phyloP scores from a whole-genome alignment of 1,140 invertebrate genomes.

The Melipona quadrifasciata region DNA sequence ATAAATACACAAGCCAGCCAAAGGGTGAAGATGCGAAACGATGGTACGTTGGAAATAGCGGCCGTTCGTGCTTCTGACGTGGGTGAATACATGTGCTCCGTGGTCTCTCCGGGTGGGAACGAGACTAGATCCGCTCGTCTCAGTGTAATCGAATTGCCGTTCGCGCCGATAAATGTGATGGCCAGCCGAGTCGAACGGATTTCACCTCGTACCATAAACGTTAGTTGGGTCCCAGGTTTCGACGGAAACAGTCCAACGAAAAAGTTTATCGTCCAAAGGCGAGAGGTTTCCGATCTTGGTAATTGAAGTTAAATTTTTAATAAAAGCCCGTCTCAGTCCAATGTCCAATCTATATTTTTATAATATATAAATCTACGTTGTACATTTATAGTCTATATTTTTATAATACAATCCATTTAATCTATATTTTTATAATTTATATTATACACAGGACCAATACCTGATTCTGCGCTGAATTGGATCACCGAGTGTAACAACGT shows the following conservation, averaged over 20 bases:
- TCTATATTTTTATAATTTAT: background rate
- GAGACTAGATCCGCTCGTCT: constrained; percentile 92
- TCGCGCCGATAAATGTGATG: constrained; percentile 92
- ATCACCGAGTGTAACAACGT: constrained; percentile 94
- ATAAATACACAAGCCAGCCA: constrained; percentile 85
- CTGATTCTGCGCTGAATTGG: constrained; percentile 93
- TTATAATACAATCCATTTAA: too few species aligned
- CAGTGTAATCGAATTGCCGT: constrained; percentile 96
- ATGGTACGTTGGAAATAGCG: constrained; percentile 90
- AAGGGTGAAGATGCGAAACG: constrained; percentile 87
- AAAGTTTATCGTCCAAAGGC: constrained; percentile 95
- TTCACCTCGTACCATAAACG: constrained; percentile 87
- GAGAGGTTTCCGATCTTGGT: constrained; percentile 93
- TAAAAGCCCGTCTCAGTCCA: background rate
- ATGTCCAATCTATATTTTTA: too few species aligned
- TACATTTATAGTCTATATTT: too few species aligned
- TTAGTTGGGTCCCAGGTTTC: constrained; percentile 97
- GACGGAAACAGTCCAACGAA: constrained; percentile 98
- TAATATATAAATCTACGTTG: too few species aligned
- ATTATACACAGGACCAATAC: constrained; percentile 86
- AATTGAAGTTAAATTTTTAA: constrained; percentile 70
- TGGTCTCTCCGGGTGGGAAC: constrained; percentile 94
- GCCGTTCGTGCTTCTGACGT: constrained; percentile 92
- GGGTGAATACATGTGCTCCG: constrained; percentile 91
- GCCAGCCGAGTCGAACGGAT: constrained; percentile 86